These are phyloP conservation scores for Drosophila sucinea DNA, from an alignment of 1,140 invertebrate genomes.

Conservation along the genomic window DNA sequence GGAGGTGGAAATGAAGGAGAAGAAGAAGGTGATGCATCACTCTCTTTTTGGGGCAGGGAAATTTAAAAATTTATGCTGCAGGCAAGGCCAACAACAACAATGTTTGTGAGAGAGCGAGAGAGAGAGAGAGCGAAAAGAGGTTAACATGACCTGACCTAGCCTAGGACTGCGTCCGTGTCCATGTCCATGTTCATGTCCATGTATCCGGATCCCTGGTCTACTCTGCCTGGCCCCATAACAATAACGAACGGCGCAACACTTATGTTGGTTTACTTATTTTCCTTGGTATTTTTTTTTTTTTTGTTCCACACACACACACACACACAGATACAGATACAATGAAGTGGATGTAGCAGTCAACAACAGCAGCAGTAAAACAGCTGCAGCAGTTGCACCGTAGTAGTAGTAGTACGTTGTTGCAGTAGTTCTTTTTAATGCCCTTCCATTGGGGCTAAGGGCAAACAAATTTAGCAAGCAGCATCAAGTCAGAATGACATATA, in stretches of 20 bases:
- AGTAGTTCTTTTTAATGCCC: constrained; percentile 18
- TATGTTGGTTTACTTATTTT: constrained; percentile 73
- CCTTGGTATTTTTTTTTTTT: neutral
- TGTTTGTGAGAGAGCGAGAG: neutral
- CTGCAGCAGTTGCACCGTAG: constrained; percentile 22
- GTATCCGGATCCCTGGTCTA: constrained; percentile 12
- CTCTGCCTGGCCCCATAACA: constrained; percentile 43
- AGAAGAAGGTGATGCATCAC: constrained; percentile 5
- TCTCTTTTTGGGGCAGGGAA: neutral
- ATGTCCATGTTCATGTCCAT: constrained; percentile 7
- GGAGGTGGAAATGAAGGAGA: neutral
- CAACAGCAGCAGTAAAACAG: constrained; percentile 41
- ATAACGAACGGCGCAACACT: constrained; percentile 76
- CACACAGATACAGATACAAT: constrained; percentile 49
- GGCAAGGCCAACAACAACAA: constrained; percentile 58
- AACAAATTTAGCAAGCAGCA: neutral
- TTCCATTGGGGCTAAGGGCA: constrained; percentile 2
- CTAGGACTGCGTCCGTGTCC: constrained; percentile 28
- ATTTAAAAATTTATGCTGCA: constrained; percentile 74
- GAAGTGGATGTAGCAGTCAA: constrained; percentile 56
- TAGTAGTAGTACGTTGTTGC: neutral
- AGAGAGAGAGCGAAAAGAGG: constrained; percentile 37
- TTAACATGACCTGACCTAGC: constrained; percentile 57
- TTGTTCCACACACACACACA: constrained; percentile 16
- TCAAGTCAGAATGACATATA: constrained; percentile 1